Evolutionary conservation across 1,140 invertebrate genomes (phyloP), one percentile per base, ranked within the genome.

Genomic region (Coptotermes formosanus): DNA sequence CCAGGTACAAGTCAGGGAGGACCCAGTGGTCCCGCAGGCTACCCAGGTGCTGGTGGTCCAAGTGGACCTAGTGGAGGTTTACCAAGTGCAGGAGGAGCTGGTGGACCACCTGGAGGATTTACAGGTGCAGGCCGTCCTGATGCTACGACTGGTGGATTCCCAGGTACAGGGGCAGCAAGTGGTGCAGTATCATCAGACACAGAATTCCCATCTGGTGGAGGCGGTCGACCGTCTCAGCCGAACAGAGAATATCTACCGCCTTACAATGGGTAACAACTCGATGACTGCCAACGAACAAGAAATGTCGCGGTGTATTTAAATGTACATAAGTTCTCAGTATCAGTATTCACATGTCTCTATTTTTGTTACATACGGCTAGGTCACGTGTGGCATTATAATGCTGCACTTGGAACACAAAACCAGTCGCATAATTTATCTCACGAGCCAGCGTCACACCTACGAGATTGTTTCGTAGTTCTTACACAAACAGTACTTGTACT

Each of bases 1-100:
- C 86, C 87, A 59, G 85, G 88, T 43, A 32, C 83, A 75, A 14
- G 88, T 69, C 87, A 88, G 45, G 82, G 83, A 48, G 88, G 87
- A 81, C 87, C 88, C 0, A 55, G 48, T 83, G 86, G 86, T 19
- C 82, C 12, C 0, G 52, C 59, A 32, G 84, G 87, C n/a, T 85
- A 85, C 0, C 81, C 82, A 83, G 87, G 88, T 44, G 64, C 85
- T 25, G 84, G 82, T 32, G 84, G 86, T 38, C 82, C 86, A 0
- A 82, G 75, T 75, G 87, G 88, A 44, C 69, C 87, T n/a, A 55
- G 84, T 44, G 64, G 83, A 45, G 86, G 87, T 12, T 85, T 82
- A 32, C 87, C 87, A 16, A 69, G 48, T 82, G 83, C n/a, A n/a
- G n/a, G n/a, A n/a, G n/a, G n/a, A n/a, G n/a, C n/a, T n/a, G n/a